Base-by-base conservation (phyloP, 2,113 vertebrate genomes). In the Ahaetulla prasina region DNA sequence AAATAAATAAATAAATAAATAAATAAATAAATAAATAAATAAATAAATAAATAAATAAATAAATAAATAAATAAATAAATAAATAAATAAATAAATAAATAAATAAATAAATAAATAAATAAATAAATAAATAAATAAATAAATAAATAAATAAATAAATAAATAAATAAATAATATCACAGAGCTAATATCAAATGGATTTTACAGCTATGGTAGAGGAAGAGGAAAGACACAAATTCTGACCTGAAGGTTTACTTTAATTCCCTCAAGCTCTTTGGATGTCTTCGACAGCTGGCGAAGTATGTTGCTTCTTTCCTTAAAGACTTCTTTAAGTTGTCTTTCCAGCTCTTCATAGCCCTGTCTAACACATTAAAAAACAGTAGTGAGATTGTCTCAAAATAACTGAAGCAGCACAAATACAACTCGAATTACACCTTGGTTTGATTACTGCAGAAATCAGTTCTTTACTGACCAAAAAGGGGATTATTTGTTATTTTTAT, bases 171-270 rank as follows among this genome's bases (percentile, higher is more conserved):
- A 47, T 16, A 90, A n/a, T n/a, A 35, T 16, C 30, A 35, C 18
- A 22, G 16, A n/a, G 8, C 50, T 35, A 88, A 88, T 88, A 11
- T n/a, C 22, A 47, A 47, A 47, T 85, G 50, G 14, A 74, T 74
- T 74, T 74, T 74, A 20, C n/a, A 35, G n/a, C 14, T 18, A 35
- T 39, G n/a, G 68, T 8, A 74, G 43, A 47, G 22, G 43, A 94
- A 94, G 11, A 47, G 23, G 50, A 95, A 2, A 1, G 90, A 25
- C 91, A 1, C 88, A 49, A 93, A 74, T 52, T 89, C 98, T 97
- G 54, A 99, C 99, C 99, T 99, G 98, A 60, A 99, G 98, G 94
- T 99, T 99, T 89, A 97, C 97, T 98, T 99, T 99, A 96, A 99
- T 99, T 95, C 98, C 98, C 92, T 99, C 98, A 94, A 99, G 97